These are phyloP conservation scores for Sarotherodon lohbergeri DNA, from an alignment of 2,113 vertebrate genomes.

Conservation along the genomic window DNA sequence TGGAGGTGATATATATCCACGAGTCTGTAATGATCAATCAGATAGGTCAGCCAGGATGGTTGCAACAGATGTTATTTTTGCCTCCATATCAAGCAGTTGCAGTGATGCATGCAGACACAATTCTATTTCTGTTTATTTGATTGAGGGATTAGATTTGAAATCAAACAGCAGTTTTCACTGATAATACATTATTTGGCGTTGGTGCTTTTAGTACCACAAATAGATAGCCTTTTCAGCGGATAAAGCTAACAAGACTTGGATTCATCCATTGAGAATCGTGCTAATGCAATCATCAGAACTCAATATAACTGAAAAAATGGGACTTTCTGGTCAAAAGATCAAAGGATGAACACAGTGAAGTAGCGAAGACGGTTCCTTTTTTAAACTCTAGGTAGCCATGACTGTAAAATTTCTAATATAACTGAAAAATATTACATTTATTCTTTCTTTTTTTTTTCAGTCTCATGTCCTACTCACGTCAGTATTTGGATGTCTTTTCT, in stretches of 20 bases:
- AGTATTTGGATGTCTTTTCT: background rate
- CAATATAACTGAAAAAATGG: background rate
- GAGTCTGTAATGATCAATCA: background rate
- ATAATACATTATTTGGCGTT: constrained; percentile 17
- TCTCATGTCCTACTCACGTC: background rate
- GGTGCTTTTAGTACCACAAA: background rate
- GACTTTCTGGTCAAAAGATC: background rate
- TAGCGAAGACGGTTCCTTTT: background rate
- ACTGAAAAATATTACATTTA: background rate
- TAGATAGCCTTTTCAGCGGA: background rate
- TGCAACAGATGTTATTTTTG: background rate
- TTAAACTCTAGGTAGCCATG: background rate
- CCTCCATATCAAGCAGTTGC: background rate
- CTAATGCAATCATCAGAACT: background rate
- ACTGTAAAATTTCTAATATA: background rate
- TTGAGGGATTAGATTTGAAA: background rate
- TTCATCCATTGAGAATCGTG: background rate
- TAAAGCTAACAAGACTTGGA: background rate
- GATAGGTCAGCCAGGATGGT: background rate
- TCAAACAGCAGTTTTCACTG: constrained; percentile 2
- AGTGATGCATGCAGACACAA: background rate
- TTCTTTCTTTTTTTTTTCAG: background rate
- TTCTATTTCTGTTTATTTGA: constrained; percentile 15
- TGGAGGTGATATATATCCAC: background rate
- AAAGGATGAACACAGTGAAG: background rate